Evolutionary conservation across 2,113 vertebrate species (phyloP).

Genomic region (Origma solitaria): DNA sequence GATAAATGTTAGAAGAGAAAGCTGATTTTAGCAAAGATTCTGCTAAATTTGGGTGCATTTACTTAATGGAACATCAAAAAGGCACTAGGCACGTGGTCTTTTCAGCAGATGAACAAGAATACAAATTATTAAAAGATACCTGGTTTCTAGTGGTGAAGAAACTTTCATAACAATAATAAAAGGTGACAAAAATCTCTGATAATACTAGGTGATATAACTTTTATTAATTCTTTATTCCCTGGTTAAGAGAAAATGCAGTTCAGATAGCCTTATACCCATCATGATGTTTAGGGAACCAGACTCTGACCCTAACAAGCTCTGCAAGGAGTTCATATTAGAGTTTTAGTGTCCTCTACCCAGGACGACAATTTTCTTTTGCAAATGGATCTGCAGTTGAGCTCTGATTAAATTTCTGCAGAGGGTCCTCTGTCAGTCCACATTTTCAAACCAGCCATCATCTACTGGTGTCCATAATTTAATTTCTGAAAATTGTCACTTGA

Average conservation of each 20-base stretch:
- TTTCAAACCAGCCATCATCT: background rate
- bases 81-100: background rate
- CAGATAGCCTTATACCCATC: background rate
- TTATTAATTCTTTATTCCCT: background rate
- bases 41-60: background rate
- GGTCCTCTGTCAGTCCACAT: background rate
- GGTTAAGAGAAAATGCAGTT: background rate
- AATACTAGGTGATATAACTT: background rate
- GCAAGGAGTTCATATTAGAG: background rate
- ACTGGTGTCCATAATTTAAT: background rate
- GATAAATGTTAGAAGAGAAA: background rate
- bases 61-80: background rate
- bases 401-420: background rate
- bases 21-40: background rate
- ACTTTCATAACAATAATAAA: background rate
- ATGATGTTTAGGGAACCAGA: background rate
- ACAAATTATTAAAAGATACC: background rate
- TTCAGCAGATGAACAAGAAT: background rate
- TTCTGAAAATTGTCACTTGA: background rate
- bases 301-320: background rate
- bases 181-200: background rate
- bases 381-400: background rate
- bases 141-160: background rate
- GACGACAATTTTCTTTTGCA: background rate
- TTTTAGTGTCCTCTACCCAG: rapidly evolving